Evolutionary conservation across 2,888 invertebrate genomes (phyloP), one percentile per base, ranked within the genome.

Genomic region (Stramonita haemastoma): DNA sequence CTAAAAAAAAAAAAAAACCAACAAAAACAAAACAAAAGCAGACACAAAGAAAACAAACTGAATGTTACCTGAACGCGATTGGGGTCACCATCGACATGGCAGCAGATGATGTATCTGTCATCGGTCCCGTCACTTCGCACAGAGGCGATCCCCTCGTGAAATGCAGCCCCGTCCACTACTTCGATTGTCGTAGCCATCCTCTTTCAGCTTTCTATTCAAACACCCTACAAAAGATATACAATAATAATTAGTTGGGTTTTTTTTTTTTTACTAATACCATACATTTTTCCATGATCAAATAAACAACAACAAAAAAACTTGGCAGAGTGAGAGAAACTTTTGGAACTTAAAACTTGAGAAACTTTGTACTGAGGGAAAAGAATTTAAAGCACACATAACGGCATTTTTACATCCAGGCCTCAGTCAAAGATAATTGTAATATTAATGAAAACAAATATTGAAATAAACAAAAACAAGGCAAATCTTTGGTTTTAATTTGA

Each of bases 51-150:
- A 57, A 57, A 57, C 8, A 57, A 57, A 13, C 8, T 57, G 57
- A 13, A 57, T 57, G 26, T 66, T 29, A 91, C 89, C 83, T 84
- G 89, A 60, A 91, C 86, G 34, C 91, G 90, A 66, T 93, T 93
- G 0, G 95, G 95, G 88, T 95, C 94, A 83, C 93, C 94, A 34
- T 95, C 93, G 0, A 94, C 92, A 92, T 95, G 95, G 32, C 94
- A 93, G 22, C 95, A 94, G 26, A 95, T 88, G 19, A 95, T 91
- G 89, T 93, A 95, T 11, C 89, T 91, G 83, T 92, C 91, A 1
- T 92, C 92, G 32, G 91, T 91, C 17, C 60, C n/a, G 79, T 94
- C 94, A 89, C 91, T 92, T 13, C 95, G 91, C 4, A 95, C 93
- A n/a, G 94, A 93, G 0, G 92, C 89, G 19, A 95, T 92, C 22